Conservation (phyloP, 2,113 vertebrate species). For the Sinocyclocheilus grahami region DNA sequence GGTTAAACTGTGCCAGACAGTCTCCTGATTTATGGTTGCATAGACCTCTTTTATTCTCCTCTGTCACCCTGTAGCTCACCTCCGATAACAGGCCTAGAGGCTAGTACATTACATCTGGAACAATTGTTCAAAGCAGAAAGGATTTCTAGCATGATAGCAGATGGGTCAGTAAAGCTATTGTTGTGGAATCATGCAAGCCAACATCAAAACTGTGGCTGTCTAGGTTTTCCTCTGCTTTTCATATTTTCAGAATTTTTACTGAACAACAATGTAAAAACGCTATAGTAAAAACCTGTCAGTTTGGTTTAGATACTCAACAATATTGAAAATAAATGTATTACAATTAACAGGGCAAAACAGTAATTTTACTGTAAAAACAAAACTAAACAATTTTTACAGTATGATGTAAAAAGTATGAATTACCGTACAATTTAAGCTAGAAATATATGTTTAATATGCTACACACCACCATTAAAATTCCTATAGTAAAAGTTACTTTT, state of each 20-base stretch:
- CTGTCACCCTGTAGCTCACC: slow-evolving; percentile 46
- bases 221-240: no score
- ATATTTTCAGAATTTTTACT: no score
- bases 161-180: background rate
- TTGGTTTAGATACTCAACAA: no score
- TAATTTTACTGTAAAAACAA: no score
- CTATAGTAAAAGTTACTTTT: background rate
- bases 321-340: background rate
- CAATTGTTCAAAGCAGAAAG: background rate
- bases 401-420: no score
- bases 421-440: no score
- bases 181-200: background rate
- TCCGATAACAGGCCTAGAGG: slow-evolving; percentile 44
- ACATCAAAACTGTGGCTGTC: background rate
- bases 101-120: slow-evolving; percentile 9
- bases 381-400: no score
- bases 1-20: slow-evolving; percentile 15
- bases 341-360: no score
- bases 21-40: slow-evolving; percentile 52
- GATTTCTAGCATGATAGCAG: background rate
- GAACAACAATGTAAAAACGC: background rate
- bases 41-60: slow-evolving; percentile 47
- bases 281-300: no score
- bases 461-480: no score
- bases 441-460: no score